Evolutionary conservation across 35 echinoderm and acorn worm genomes (phyloP).

Genomic region (Acanthaster planci): DNA sequence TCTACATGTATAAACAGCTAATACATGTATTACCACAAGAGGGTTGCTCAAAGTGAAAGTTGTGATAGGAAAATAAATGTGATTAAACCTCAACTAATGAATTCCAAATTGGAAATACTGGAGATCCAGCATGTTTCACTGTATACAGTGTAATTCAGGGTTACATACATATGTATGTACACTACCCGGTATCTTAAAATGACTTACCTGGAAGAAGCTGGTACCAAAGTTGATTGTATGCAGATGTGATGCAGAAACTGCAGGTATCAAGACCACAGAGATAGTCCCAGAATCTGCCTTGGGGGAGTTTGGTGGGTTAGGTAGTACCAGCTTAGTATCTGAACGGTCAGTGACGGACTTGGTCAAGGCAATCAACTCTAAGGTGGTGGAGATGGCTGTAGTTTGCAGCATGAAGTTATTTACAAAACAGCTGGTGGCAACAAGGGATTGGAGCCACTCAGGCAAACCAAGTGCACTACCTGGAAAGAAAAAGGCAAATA

Average conservation of each 20-base stretch:
- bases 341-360: conserved; percentile 83
- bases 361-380: conserved; percentile 91
- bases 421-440: conserved; percentile 87
- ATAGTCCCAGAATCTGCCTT: conserved; percentile 60
- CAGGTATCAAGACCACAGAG: conserved; percentile 91
- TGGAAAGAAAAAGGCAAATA: conserved; percentile 29
- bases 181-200: too few species aligned
- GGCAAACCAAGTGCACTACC: conserved; percentile 77
- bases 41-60: too few species aligned
- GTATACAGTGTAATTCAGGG: background rate
- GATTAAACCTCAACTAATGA: conserved; percentile 4
- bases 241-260: conserved; percentile 83
- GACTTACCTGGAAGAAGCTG: conserved; percentile 86
- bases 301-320: conserved; percentile 85
- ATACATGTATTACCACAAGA: too few species aligned
- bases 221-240: conserved; percentile 79
- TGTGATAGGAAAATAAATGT: too few species aligned
- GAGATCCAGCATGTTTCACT: background rate
- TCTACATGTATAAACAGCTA: too few species aligned
- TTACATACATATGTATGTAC: background rate
- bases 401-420: conserved; percentile 80
- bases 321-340: conserved; percentile 67
- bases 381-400: conserved; percentile 75
- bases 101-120: background rate
- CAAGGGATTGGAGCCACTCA: conserved; percentile 83